phyloP scores from a whole-genome alignment of 1,140 invertebrate genomes.

The Tigriopus japonicus region DNA sequence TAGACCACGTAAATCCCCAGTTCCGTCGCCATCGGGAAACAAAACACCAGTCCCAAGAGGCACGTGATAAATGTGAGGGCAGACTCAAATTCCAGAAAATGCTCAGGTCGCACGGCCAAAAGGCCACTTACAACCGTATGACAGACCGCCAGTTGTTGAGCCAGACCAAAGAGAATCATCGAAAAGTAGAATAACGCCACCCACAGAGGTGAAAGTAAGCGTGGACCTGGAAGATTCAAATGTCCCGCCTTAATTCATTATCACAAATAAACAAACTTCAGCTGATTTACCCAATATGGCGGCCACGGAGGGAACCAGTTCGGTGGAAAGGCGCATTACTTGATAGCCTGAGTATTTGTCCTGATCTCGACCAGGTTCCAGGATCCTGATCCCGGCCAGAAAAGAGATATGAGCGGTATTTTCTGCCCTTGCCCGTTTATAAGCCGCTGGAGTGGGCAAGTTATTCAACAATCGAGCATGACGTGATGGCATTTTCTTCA shows the following conservation, averaged over 20 bases:
- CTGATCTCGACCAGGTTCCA: conserved; percentile 32
- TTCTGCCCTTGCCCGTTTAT: conserved; percentile 20
- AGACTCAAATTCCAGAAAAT: conserved; percentile 53
- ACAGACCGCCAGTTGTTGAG: conserved; percentile 59
- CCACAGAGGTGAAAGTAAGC: conserved; percentile 57
- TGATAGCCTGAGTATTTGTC: conserved; percentile 35
- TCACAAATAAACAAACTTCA: conserved; percentile 22
- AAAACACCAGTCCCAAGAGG: conserved; percentile 56
- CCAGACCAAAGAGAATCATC: conserved; percentile 62
- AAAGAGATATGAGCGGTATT: conserved; percentile 48
- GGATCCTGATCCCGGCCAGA: conserved; percentile 44
- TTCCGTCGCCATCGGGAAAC: conserved; percentile 69
- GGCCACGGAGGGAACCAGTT: conserved; percentile 60
- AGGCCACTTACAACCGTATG: conserved; percentile 54
- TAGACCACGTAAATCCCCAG: conserved; percentile 66
- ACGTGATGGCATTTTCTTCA: no score
- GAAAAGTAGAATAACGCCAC: conserved; percentile 64
- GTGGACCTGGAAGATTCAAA: conserved; percentile 13
- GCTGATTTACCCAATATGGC: conserved; percentile 37
- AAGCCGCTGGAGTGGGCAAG: no score
- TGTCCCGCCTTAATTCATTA: conserved; percentile 10
- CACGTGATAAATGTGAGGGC: conserved; percentile 70
- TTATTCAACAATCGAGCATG: no score
- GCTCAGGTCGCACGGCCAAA: conserved; percentile 48
- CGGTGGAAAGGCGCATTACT: conserved; percentile 52